Base-by-base conservation (phyloP, 2,888 invertebrate genomes). In the Metacarcinus magister region DNA sequence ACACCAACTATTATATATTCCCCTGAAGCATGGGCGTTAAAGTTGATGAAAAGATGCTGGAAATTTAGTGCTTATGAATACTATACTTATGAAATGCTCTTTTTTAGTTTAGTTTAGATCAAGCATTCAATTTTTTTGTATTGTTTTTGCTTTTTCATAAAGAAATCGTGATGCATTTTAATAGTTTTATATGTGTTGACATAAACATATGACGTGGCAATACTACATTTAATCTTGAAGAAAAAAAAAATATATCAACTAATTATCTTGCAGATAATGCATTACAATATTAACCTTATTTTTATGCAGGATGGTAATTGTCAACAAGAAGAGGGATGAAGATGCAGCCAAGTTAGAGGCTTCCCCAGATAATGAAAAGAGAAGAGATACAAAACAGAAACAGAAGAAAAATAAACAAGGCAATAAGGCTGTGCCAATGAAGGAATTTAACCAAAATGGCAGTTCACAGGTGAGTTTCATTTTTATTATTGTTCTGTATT, bases 311-410 rank as follows among this genome's bases (percentile, higher is more conserved):
- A 95, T 97, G 95, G 60, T 89, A 39, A 96, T 96, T 92, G 96
- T 97, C 7, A 92, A 95, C 67, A 96, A 95, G 95, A 97, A 97
- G 95, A 95, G 96, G 67, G 96, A 87, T 5, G 96, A 96, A 95
- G 87, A 96, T 91, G 95, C 95, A 43, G 96, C 96, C 16, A 96
- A 96, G 28, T 92, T 94, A 75, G 94, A 93, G 48, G 94, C 96
- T 95, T n/a, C 46, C 95, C 39, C 97, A 97, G 94, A 39, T 97
- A 67, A 96, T 93, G 87, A 23, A n/a, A 48, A 94, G 23, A 60
- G 93, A 48, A 93, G 92, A 19, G 60, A 82, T 44, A 43, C 90
- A 48, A 91, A 93, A 92, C 67, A 96, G 94, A 96, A 91, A 92
- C 23, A 92, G 39, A 96, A 48, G 32, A 87, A 82, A 28, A 92